These are phyloP conservation scores for Okapia johnstoni DNA, from an alignment of 2,113 vertebrate species.

Conservation along the genomic window DNA sequence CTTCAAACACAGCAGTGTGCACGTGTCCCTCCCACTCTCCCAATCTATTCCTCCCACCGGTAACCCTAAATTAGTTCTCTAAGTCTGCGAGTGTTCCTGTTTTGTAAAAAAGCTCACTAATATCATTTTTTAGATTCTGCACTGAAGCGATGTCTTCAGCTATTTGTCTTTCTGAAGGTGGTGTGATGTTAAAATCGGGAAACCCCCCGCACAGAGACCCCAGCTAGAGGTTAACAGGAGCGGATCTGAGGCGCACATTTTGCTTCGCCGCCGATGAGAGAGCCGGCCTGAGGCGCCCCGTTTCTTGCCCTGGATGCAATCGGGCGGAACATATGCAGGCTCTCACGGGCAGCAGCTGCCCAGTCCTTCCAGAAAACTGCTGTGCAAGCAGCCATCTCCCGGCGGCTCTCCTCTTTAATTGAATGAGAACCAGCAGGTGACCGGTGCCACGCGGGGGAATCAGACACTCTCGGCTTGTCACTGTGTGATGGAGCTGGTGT, in stretches of 20 bases:
- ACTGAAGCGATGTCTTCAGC: not conserved
- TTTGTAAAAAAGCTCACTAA: not conserved
- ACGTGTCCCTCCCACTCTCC: not conserved
- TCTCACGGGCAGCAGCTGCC: conserved; percentile 62
- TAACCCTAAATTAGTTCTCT: not conserved
- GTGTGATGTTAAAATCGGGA: not conserved
- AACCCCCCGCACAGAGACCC: not conserved
- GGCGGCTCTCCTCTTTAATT: conserved; percentile 75
- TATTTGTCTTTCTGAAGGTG: not conserved
- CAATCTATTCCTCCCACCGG: not conserved
- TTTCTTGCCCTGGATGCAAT: conserved; percentile 70
- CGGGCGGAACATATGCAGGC: conserved; percentile 61
- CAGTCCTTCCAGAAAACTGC: conserved; percentile 64
- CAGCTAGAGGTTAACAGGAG: conserved; percentile 56
- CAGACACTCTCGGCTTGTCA: conserved; percentile 62
- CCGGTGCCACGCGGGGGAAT: conserved; percentile 60
- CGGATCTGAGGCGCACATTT: conserved; percentile 58
- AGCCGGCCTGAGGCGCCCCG: conserved; percentile 58
- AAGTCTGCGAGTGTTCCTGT: not conserved
- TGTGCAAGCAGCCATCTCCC: conserved; percentile 70
- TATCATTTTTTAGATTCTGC: not conserved
- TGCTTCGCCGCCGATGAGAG: conserved; percentile 59
- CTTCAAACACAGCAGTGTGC: not conserved
- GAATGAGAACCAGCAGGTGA: conserved; percentile 80
- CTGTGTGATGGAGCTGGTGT: conserved; percentile 22